These are phyloP conservation scores for Sardina pilchardus DNA, from an alignment of 2,113 vertebrate species.

Conservation along the genomic window DNA sequence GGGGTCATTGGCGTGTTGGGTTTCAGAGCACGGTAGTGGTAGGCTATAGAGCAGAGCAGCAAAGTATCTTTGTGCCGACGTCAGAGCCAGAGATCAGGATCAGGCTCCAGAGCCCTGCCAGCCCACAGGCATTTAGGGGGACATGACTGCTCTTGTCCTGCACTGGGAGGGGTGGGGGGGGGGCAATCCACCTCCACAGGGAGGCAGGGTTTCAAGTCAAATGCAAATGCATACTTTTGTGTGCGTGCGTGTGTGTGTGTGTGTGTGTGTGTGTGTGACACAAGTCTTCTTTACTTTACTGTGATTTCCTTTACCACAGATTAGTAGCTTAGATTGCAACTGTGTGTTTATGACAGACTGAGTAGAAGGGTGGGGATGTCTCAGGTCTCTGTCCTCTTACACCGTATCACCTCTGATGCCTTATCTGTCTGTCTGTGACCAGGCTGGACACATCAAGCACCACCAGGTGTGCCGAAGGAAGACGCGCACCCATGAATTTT, in stretches of 20 bases:
- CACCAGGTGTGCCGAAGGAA: not conserved
- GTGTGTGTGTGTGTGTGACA: too few species aligned
- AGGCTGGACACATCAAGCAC: not conserved
- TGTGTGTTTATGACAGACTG: not conserved
- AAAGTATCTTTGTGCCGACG: constrained; percentile 59
- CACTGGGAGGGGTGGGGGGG: constrained; percentile 60
- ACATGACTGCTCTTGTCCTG: constrained; percentile 70
- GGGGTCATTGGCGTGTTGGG: constrained; percentile 20
- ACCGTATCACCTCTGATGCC: not conserved
- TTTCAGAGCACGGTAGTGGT: constrained; percentile 26
- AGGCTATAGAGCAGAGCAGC: constrained; percentile 2
- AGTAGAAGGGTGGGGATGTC: not conserved
- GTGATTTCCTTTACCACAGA: not conserved
- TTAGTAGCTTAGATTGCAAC: not conserved
- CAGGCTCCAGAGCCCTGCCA: constrained; percentile 43
- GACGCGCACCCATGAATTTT: constrained; percentile 77
- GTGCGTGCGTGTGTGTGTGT: not conserved
- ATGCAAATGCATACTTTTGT: not conserved
- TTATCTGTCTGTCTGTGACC: not conserved
- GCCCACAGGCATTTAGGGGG: constrained; percentile 56
- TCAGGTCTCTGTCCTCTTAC: not conserved
- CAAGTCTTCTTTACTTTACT: too few species aligned
- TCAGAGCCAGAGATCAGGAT: constrained; percentile 49
- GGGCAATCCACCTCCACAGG: not conserved
- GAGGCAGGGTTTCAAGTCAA: not conserved